Conservation (phyloP, 1,140 invertebrate genomes). For the Neodiprion fabricii region DNA sequence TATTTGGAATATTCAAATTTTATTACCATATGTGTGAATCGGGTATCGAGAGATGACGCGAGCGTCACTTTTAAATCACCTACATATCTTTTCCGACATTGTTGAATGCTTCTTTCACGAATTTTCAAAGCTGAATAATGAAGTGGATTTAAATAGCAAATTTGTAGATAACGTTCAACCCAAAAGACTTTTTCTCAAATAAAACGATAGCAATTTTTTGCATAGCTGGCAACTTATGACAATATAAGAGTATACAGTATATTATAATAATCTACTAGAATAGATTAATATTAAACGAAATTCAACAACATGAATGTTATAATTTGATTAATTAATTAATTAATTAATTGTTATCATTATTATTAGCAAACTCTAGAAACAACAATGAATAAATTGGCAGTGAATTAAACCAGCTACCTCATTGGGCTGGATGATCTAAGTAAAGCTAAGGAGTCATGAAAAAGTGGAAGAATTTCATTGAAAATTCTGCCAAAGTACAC, state of each 20-base stretch:
- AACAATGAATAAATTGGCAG: constrained; percentile 51
- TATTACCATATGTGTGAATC: neutral
- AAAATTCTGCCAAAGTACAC: constrained; percentile 23
- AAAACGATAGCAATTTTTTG: too few species aligned
- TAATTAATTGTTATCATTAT: neutral
- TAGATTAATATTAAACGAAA: neutral
- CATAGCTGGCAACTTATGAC: too few species aligned
- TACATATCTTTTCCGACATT: too few species aligned
- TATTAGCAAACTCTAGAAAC: constrained; percentile 24
- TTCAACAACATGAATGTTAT: neutral
- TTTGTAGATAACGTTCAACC: too few species aligned
- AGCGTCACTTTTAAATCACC: too few species aligned
- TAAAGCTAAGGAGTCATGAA: constrained; percentile 28
- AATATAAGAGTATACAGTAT: too few species aligned
- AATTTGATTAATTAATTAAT: neutral
- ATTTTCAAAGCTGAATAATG: too few species aligned
- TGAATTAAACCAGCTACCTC: constrained; percentile 42
- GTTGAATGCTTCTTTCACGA: too few species aligned
- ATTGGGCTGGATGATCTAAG: constrained; percentile 27
- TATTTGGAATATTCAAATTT: neutral
- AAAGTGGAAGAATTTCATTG: constrained; percentile 34
- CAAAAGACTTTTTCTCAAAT: too few species aligned
- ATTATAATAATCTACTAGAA: too few species aligned
- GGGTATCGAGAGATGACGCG: too few species aligned
- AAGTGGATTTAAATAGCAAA: too few species aligned